Evolutionary conservation across 2,113 vertebrate species (phyloP).

Genomic region (human (Homo sapiens)): GRCh38 chr5:66161001-66161500

Average conservation of each 20-base stretch:
- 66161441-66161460: neutral
- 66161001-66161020: neutral
- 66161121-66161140: neutral
- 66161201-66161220: neutral
- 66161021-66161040: neutral
- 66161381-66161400: neutral
- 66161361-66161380: neutral
- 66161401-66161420: neutral
- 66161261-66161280: slow-evolving; percentile 10
- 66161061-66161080: neutral
- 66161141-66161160: neutral
- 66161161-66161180: neutral
- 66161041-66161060: neutral
- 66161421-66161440: neutral
- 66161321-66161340: neutral
- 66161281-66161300: neutral
- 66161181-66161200: neutral
- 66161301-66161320: neutral
- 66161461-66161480: neutral
- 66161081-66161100: slow-evolving; percentile 15
- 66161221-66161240: neutral
- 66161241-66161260: neutral
- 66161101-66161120: neutral
- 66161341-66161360: neutral
- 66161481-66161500: neutral